Evolutionary conservation across 2,797 vertebrate species (phyloP).

Genomic region (Pagetopsis macropterus): DNA sequence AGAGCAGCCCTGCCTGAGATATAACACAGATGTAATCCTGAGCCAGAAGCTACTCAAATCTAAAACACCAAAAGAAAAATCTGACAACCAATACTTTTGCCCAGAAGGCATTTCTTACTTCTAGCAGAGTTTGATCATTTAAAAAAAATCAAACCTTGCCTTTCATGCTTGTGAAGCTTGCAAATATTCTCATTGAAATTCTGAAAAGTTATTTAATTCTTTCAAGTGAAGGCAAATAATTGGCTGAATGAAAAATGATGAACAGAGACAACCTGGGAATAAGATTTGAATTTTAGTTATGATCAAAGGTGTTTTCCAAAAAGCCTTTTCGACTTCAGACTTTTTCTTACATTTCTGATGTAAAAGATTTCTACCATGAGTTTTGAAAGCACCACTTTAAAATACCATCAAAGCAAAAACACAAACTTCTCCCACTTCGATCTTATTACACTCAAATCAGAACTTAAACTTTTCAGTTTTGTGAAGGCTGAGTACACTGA

Average conservation of each 20-base stretch:
- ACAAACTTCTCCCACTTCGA: background rate
- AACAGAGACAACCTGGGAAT: constrained; percentile 1
- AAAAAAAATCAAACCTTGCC: background rate
- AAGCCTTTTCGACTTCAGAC: constrained; percentile 17
- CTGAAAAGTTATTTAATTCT: background rate
- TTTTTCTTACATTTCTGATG: constrained; percentile 23
- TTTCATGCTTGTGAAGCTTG: background rate
- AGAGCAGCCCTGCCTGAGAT: constrained; percentile 32
- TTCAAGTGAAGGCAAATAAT: background rate
- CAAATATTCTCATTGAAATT: background rate
- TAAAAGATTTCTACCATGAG: constrained; percentile 4
- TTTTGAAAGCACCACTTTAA: constrained; percentile 15
- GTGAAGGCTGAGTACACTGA: background rate
- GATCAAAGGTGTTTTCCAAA: constrained; percentile 40
- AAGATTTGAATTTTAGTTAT: constrained; percentile 17
- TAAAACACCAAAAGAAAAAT: constrained; percentile 25
- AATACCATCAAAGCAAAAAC: constrained; percentile 9
- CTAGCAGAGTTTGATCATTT: background rate
- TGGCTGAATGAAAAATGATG: constrained; percentile 22
- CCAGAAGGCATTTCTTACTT: constrained; percentile 22
- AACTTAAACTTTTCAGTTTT: background rate
- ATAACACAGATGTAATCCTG: constrained; percentile 17
- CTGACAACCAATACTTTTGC: constrained; percentile 12
- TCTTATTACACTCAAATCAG: background rate
- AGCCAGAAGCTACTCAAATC: constrained; percentile 7